A percentile compares a stretch with the other conserved stretches of the same genome.
Conservation (phyloP, 2,113 vertebrate species). For the Alligator sinensis region DNA sequence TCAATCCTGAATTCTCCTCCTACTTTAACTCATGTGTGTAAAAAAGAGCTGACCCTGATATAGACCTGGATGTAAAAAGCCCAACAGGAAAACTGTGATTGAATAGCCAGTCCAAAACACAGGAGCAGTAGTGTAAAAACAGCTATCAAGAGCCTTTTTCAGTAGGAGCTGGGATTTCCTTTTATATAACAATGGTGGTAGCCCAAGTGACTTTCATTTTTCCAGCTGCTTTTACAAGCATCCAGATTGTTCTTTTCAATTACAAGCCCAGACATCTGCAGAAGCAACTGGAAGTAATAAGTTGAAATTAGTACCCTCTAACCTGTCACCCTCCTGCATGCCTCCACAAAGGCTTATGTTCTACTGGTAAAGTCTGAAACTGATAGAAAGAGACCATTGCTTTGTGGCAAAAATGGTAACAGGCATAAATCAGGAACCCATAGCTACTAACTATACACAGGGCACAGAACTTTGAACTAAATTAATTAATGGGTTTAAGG, state of each 20-base stretch:
- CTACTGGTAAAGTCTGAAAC: not conserved
- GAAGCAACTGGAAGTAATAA: not conserved
- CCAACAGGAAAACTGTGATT: not conserved
- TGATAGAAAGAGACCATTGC: not conserved
- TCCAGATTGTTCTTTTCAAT: not conserved
- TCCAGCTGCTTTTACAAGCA: not conserved
- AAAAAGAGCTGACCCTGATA: not conserved
- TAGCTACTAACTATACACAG: not conserved
- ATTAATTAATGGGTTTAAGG: not conserved
- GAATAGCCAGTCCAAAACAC: not conserved
- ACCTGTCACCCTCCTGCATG: not conserved
- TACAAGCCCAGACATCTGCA: not conserved
- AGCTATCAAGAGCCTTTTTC: not conserved
- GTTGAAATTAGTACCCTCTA: not conserved
- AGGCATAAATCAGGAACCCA: not conserved
- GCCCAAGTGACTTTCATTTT: not conserved
- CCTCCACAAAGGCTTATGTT: not conserved
- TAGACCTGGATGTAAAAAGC: not conserved
- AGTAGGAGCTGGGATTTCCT: not conserved
- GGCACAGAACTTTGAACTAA: not conserved
- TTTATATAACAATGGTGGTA: not conserved
- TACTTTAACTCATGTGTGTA: not conserved
- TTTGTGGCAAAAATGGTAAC: not conserved
- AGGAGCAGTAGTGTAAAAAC: not conserved
- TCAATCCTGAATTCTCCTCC: not conserved